Evolutionary conservation across 2,797 vertebrate genomes (phyloP).

Genomic region (Tapirus indicus): DNA sequence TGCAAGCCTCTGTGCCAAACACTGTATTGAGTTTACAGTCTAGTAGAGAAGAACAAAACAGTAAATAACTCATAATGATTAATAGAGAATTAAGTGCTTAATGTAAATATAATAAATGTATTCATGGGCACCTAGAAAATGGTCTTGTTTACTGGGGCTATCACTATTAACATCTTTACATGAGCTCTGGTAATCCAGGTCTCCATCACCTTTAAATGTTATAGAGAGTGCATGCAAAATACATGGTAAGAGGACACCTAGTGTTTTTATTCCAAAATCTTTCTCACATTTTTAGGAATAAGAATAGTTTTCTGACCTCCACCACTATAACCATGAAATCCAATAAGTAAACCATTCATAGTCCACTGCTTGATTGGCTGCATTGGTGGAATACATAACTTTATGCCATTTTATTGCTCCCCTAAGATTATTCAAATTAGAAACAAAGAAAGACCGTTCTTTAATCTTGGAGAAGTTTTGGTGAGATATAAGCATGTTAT

Average conservation of each 20-base stretch:
- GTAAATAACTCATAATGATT: not conserved
- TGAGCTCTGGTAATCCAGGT: not conserved
- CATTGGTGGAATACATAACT: not conserved
- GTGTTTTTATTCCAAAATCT: not conserved
- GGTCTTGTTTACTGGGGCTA: not conserved
- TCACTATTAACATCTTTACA: not conserved
- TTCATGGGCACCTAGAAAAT: not conserved
- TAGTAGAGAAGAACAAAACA: not conserved
- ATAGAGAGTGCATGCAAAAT: not conserved
- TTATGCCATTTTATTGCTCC: fast-evolving
- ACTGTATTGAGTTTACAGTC: not conserved
- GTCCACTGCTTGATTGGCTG: fast-evolving
- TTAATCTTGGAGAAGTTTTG: not conserved
- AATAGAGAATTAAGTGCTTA: not conserved
- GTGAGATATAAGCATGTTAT: not conserved
- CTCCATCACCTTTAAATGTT: not conserved
- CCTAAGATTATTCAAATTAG: not conserved
- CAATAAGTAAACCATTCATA: not conserved
- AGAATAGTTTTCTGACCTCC: not conserved
- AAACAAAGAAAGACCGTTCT: not conserved
- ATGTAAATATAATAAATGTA: not conserved
- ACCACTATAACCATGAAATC: not conserved
- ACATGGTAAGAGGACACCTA: no score
- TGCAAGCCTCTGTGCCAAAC: not conserved
- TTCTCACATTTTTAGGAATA: not conserved